Base-by-base conservation (phyloP, 2,113 vertebrate genomes). In the Collichthys lucidus region DNA sequence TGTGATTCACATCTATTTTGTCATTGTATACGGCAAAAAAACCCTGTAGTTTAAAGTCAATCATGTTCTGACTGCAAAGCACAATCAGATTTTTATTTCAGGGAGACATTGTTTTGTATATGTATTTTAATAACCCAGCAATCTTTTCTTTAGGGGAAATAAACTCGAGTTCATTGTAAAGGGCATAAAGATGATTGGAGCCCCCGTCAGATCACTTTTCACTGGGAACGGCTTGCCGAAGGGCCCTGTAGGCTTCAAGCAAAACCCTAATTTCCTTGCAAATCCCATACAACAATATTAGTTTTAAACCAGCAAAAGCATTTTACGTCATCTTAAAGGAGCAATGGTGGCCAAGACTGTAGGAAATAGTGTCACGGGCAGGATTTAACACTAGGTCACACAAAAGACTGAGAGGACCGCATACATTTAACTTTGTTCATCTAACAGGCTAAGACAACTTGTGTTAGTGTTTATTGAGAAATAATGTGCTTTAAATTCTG, bases 161-260 rank as follows among this genome's bases (percentile, higher is more conserved):
- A 50, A 86, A 78, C 52, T 7, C 22, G 2, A 72, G 49, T 52
- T 83, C 46, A 71, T 66, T 52, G 40, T 42, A 46, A 53, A 52
- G 44, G 31, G 63, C 59, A 42, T 53, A 73, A 59, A 77, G 94
- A 94, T 96, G 7, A 96, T 96, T 68, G 94, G 89, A 78, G 96
- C 94, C 77, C 96, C 96, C 52, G 94, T 96, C 89, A 97, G 89
- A 84, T 97, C 96, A 85, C 91, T 93, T 90, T 95, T 98, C 97
- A 94, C 96, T 98, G 91, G 84, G 80, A 89, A 95, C 87, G 53
- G 86, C 87, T 76, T 64, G 74, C 74, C 4, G 52, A 82, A 83
- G 69, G 79, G 79, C 79, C 85, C 66, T 10, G 40, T 24, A 87
- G 84, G 86, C 76, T 87, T 91, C 60, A 65, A 86, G 81, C 53